Percentiles rank a stretch among this genome's conserved stretches.
Conservation (phyloP, 2,797 vertebrate genomes). For the Phataginus tetradactyla region DNA sequence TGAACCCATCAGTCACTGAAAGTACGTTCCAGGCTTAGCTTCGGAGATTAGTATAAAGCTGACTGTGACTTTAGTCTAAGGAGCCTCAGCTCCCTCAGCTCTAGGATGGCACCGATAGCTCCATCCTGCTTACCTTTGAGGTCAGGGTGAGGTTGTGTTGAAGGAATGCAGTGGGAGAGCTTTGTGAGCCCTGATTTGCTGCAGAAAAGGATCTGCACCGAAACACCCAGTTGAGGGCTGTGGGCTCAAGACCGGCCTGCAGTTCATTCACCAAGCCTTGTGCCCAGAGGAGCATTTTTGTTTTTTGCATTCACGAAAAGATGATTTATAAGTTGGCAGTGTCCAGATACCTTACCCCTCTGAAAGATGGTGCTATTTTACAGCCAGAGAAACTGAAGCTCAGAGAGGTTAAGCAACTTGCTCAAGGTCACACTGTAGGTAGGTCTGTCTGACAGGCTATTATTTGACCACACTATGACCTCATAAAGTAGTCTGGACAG, state of each 20-base stretch:
- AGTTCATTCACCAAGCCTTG: neutral
- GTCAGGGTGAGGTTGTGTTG: neutral
- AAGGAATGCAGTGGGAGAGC: neutral
- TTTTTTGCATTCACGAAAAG: neutral
- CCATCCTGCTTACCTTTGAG: neutral
- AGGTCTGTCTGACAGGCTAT: neutral
- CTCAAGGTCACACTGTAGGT: neutral
- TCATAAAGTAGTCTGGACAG: neutral
- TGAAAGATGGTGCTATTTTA: neutral
- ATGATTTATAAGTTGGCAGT: no score
- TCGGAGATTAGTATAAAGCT: neutral
- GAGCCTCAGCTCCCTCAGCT: neutral
- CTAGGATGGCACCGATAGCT: neutral
- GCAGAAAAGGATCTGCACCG: rapidly evolving
- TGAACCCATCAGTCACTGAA: neutral
- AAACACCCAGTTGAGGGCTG: rapidly evolving
- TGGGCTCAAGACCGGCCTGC: neutral
- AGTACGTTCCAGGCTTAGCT: neutral
- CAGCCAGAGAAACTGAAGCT: neutral
- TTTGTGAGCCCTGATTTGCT: neutral
- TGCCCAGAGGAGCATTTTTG: neutral
- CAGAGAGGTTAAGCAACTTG: neutral
- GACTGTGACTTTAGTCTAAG: neutral
- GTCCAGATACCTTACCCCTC: no score
- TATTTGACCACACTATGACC: neutral